A percentile compares a stretch with the other conserved stretches of the same genome.
Evolutionary conservation across 2,797 vertebrate genomes (phyloP).

Genomic region (Thalassophryne amazonica): DNA sequence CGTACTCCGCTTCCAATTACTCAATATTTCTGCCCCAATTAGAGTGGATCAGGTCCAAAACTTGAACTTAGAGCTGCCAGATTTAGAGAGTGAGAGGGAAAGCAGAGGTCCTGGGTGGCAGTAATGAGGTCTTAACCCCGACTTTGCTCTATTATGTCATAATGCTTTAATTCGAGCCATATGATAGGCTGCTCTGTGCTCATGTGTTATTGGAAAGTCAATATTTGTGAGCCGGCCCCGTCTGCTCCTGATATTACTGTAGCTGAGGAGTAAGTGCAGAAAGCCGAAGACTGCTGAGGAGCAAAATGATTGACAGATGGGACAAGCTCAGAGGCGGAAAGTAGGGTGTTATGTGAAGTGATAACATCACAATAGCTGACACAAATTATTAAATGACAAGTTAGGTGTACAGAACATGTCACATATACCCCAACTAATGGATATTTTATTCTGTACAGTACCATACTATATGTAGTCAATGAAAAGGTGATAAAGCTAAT

Average conservation of each 20-base stretch:
- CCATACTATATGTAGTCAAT: not conserved
- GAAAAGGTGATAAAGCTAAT: not conserved
- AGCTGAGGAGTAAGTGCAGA: slow-evolving; percentile 17
- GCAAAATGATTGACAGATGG: slow-evolving; percentile 28
- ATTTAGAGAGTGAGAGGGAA: slow-evolving; percentile 55
- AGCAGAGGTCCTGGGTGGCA: slow-evolving; percentile 67
- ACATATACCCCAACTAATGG: not conserved
- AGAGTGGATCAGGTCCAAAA: slow-evolving; percentile 61
- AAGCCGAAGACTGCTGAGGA: slow-evolving; percentile 12
- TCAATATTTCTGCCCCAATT: slow-evolving; percentile 64
- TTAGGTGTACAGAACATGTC: not conserved
- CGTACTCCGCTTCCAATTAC: slow-evolving; percentile 56
- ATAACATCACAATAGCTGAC: not conserved
- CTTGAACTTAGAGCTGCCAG: slow-evolving; percentile 59
- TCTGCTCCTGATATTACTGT: slow-evolving; percentile 36
- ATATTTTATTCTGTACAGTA: not conserved
- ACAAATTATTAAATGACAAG: not conserved
- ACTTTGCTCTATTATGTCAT: slow-evolving; percentile 70
- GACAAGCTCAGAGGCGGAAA: not conserved
- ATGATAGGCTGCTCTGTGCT: slow-evolving; percentile 62
- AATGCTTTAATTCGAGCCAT: slow-evolving; percentile 75
- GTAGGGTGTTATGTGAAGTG: not conserved
- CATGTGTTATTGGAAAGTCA: slow-evolving; percentile 66
- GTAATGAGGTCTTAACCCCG: slow-evolving; percentile 75
- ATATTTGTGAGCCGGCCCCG: slow-evolving; percentile 56